These are phyloP conservation scores for Gasterosteus nipponicus DNA, from an alignment of 2,113 vertebrate genomes.

Conservation along the genomic window DNA sequence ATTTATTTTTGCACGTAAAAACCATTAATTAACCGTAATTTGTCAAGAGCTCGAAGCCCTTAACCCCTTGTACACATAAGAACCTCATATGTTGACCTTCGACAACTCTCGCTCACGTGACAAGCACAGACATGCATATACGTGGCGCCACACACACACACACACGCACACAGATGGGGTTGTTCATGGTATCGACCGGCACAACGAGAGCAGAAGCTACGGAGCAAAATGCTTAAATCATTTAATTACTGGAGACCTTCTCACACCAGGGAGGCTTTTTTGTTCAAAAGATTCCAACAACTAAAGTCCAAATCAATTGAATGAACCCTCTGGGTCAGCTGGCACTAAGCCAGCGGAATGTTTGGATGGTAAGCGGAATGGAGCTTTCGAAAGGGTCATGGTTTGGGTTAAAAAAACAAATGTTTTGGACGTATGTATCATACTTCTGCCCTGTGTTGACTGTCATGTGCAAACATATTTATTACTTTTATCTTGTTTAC, in stretches of 20 bases:
- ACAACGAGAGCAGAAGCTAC: slow-evolving; percentile 6
- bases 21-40: neutral
- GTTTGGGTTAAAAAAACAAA: too few relatives aligned
- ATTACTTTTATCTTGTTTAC: too few relatives aligned
- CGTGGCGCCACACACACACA: neutral
- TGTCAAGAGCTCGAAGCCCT: slow-evolving; percentile 1
- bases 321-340: slow-evolving; percentile 24
- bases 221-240: slow-evolving; percentile 36
- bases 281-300: slow-evolving; percentile 30
- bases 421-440: too few relatives aligned
- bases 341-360: slow-evolving; percentile 24
- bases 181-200: slow-evolving; percentile 45
- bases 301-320: slow-evolving; percentile 58
- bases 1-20: neutral
- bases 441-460: too few relatives aligned
- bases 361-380: neutral
- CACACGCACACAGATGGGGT: neutral
- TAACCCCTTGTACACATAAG: slow-evolving; percentile 15
- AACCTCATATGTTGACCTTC: slow-evolving; percentile 13
- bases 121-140: slow-evolving; percentile 5
- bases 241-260: slow-evolving; percentile 45
- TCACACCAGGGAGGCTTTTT: slow-evolving; percentile 30
- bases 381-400: too few relatives aligned
- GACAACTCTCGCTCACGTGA: neutral
- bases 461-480: too few relatives aligned